Evolutionary conservation across 2,888 invertebrate species (phyloP).

Genomic region (Nymphalis c-album): DNA sequence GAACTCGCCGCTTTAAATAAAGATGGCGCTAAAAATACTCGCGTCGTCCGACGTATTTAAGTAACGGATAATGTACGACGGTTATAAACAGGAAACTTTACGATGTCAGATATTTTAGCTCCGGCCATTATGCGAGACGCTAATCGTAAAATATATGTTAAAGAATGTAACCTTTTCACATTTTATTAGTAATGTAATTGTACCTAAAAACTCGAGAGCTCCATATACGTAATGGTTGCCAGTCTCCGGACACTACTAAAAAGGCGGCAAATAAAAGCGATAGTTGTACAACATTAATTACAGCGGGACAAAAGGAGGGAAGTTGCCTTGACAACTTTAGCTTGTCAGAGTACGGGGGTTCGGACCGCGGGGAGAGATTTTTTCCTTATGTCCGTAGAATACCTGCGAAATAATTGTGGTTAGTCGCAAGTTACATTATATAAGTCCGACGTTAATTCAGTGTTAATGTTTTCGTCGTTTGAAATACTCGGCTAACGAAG

Average conservation of each 20-base stretch:
- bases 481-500: background rate
- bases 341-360: constrained; percentile 27
- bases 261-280: constrained; percentile 45
- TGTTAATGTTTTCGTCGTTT: constrained; percentile 22
- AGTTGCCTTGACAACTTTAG: constrained; percentile 29
- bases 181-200: constrained; percentile 17
- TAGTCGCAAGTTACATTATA: constrained; percentile 22
- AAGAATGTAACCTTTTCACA: constrained; percentile 28
- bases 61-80: constrained; percentile 20
- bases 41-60: constrained; percentile 32
- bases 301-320: constrained; percentile 35
- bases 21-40: constrained; percentile 35
- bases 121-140: constrained; percentile 29
- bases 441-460: constrained; percentile 28
- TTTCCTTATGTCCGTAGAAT: constrained; percentile 25
- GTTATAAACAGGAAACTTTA: constrained; percentile 32
- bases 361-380: constrained; percentile 26
- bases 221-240: constrained; percentile 11
- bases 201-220: background rate
- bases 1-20: constrained; percentile 30
- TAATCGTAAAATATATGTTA: constrained; percentile 32
- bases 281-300: constrained; percentile 69
- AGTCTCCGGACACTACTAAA: constrained; percentile 25
- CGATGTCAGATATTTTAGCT: constrained; percentile 32
- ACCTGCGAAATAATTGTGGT: constrained; percentile 21